Percentiles rank a stretch among this genome's conserved stretches.
Conservation (phyloP, 2,797 vertebrate genomes). For the Denticeps clupeoides region DNA sequence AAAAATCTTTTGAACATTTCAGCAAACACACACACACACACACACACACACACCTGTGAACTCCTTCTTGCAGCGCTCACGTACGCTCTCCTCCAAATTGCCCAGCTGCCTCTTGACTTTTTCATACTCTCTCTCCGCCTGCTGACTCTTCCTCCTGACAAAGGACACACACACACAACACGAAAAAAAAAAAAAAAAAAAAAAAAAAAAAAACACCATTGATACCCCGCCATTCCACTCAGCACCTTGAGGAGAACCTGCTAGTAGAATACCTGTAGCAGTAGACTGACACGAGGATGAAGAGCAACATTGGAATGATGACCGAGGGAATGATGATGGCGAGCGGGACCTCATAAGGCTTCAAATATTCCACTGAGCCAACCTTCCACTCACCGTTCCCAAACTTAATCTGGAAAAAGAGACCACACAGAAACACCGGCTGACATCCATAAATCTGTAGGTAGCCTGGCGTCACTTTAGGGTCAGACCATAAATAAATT, state of each 20-base stretch:
- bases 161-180: conserved; percentile 14
- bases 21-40: not conserved
- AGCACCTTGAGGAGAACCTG: not conserved
- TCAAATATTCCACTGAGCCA: conserved; percentile 72
- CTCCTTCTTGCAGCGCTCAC: conserved; percentile 97
- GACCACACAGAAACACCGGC: not conserved
- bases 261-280: conserved; percentile 76
- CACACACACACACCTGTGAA: conserved; percentile 77
- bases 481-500: too few relatives aligned
- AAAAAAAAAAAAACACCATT: not conserved
- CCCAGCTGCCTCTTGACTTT: conserved; percentile 93
- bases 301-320: conserved; percentile 78
- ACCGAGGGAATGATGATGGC: conserved; percentile 82
- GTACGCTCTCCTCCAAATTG: conserved; percentile 90
- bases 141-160: conserved; percentile 86
- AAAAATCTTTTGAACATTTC: too few relatives aligned
- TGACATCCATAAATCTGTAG: too few relatives aligned
- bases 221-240: not conserved
- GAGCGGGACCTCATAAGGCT: conserved; percentile 66
- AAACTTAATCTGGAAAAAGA: conserved; percentile 61
- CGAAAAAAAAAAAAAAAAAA: conserved; percentile 5
- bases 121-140: conserved; percentile 92
- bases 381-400: conserved; percentile 77
- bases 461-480: too few relatives aligned
- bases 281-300: conserved; percentile 75